A percentile compares a stretch with the other conserved stretches of the same genome.
These are phyloP conservation scores for Drosophila repleta DNA, from an alignment of 1,140 invertebrate genomes.

Conservation along the genomic window DNA sequence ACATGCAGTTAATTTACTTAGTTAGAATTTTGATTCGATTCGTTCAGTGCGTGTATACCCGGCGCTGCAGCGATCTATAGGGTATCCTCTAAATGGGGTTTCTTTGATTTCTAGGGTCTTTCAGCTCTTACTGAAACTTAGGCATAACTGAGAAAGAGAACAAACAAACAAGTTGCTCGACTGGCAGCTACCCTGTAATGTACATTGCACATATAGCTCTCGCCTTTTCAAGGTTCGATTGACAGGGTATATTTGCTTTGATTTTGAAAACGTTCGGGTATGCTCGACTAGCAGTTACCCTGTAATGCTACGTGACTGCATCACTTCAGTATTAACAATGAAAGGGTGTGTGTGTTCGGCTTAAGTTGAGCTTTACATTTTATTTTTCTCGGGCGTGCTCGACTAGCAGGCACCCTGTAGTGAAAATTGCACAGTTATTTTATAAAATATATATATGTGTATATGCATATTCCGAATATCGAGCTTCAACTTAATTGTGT, in stretches of 20 bases:
- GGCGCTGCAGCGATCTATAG: constrained; percentile 13
- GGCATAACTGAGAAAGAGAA: neutral
- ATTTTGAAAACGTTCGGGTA: neutral
- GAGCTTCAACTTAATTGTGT: neutral
- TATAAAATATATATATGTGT: too few relatives aligned
- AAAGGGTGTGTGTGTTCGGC: neutral
- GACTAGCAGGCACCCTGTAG: neutral
- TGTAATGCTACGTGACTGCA: neutral
- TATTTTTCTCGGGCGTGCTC: neutral
- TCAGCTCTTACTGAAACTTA: constrained; percentile 7
- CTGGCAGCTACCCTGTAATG: constrained; percentile 24
- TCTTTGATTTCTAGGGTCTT: neutral
- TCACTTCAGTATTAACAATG: neutral
- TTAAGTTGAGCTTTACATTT: neutral
- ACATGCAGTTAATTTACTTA: constrained; percentile 47
- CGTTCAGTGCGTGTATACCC: neutral
- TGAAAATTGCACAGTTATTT: neutral
- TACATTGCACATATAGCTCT: neutral
- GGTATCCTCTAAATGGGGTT: neutral
- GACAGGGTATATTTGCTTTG: neutral
- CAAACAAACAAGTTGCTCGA: constrained; percentile 1
- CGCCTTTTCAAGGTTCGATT: neutral
- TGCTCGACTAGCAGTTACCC: neutral
- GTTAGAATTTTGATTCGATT: constrained; percentile 14
- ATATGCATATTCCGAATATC: neutral